A percentile compares a stretch with the other conserved stretches of the same genome.
phyloP scores from a whole-genome alignment of 2,888 invertebrate genomes.

The Eilema sororculum region DNA sequence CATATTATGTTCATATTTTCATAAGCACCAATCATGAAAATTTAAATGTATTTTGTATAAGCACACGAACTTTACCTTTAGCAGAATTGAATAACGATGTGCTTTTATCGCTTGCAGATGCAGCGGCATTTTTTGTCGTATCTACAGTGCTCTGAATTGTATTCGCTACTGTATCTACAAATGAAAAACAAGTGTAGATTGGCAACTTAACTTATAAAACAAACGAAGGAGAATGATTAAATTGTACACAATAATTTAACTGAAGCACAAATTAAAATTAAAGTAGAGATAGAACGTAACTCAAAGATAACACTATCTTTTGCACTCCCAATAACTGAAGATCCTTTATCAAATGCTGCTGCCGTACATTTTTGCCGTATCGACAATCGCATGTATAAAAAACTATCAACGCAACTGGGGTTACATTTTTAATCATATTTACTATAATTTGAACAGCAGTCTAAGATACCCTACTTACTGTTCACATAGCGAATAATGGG shows the following conservation, averaged over 20 bases:
- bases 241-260: not conserved
- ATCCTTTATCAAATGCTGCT: conserved; percentile 56
- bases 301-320: conserved; percentile 28
- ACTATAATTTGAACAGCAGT: not conserved
- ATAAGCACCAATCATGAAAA: not conserved
- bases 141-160: conserved; percentile 55
- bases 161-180: conserved; percentile 21
- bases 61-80: conserved; percentile 46
- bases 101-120: conserved; percentile 58
- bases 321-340: conserved; percentile 51
- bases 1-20: too few relatives aligned
- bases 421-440: too few relatives aligned
- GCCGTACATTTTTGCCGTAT: conserved; percentile 54
- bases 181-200: not conserved
- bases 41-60: not conserved
- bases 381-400: conserved; percentile 39
- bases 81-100: conserved; percentile 54
- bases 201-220: not conserved
- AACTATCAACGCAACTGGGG: too few relatives aligned
- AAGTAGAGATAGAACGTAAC: not conserved
- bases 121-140: conserved; percentile 61
- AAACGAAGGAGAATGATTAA: not conserved
- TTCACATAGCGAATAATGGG: not conserved
- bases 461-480: not conserved
- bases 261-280: not conserved